Evolutionary conservation across 2,113 vertebrate species (phyloP).

Genomic region (Alethe diademata): DNA sequence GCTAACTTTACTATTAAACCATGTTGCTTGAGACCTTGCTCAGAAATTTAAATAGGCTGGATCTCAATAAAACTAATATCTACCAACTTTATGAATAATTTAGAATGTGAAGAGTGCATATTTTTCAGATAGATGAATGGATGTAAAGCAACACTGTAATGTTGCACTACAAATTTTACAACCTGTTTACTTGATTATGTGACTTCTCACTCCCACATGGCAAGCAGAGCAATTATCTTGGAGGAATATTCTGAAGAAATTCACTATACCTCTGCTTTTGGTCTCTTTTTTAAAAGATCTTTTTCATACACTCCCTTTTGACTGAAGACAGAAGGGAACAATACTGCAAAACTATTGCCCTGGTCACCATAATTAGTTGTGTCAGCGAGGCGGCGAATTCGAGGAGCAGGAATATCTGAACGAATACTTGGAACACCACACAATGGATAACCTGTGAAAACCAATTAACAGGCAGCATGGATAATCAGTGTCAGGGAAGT

Average conservation of each 20-base stretch:
- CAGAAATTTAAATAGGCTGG: neutral
- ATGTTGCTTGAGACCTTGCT: neutral
- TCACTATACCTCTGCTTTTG: slow-evolving; percentile 82
- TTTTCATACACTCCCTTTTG: slow-evolving; percentile 77
- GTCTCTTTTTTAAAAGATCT: slow-evolving; percentile 78
- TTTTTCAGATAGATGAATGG: neutral
- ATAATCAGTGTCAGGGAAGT: neutral
- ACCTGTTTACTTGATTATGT: neutral
- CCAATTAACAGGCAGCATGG: neutral
- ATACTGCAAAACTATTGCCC: slow-evolving; percentile 66
- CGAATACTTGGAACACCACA: slow-evolving; percentile 81
- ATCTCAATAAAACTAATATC: neutral
- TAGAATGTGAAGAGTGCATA: neutral
- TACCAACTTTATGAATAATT: neutral
- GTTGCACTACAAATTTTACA: neutral
- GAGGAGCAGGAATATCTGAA: slow-evolving; percentile 79
- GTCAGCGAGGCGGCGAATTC: slow-evolving; percentile 74
- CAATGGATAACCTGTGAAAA: slow-evolving; percentile 66
- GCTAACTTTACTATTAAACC: neutral
- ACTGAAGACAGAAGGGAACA: slow-evolving; percentile 78
- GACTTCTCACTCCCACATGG: neutral
- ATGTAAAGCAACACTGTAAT: neutral
- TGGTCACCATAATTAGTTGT: slow-evolving; percentile 83
- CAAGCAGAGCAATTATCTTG: neutral
- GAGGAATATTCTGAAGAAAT: neutral